Conservation (phyloP, 2,888 invertebrate genomes). For the Ecdyonurus torrentis region DNA sequence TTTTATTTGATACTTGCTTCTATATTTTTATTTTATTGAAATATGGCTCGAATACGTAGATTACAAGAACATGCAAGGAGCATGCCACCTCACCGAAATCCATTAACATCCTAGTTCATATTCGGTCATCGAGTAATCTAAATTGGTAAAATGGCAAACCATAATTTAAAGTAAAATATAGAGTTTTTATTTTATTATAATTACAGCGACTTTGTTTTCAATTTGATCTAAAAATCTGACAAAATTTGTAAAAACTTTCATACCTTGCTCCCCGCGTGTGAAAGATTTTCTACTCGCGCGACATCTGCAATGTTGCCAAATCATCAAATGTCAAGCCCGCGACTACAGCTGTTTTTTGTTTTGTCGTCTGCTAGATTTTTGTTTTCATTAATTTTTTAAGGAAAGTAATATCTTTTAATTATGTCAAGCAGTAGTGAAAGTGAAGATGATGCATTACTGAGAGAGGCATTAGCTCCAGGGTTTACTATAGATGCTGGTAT, state of each 20-base stretch:
- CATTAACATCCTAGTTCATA: background rate
- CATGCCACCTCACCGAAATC: background rate
- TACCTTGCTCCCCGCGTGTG: slow-evolving; percentile 4
- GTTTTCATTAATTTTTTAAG: too few species aligned
- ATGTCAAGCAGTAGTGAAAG: background rate
- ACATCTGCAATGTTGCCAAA: background rate
- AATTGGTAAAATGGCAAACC: background rate
- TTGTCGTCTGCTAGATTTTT: background rate
- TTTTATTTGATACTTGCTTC: too few species aligned
- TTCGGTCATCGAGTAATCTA: background rate
- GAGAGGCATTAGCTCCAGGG: background rate
- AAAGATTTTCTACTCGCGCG: background rate
- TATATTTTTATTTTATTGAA: too few species aligned
- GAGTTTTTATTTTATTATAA: too few species aligned
- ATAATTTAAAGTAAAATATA: too few species aligned
- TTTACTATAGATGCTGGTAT: background rate
- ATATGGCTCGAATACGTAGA: too few species aligned
- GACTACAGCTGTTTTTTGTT: background rate
- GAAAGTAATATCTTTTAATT: background rate
- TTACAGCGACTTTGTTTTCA: too few species aligned
- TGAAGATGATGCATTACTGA: background rate
- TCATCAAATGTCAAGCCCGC: background rate
- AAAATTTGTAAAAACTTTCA: background rate
- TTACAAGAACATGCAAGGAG: background rate
- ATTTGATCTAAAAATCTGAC: background rate